Conservation (phyloP, 2,888 invertebrate genomes). For the Brenthis daphne region DNA sequence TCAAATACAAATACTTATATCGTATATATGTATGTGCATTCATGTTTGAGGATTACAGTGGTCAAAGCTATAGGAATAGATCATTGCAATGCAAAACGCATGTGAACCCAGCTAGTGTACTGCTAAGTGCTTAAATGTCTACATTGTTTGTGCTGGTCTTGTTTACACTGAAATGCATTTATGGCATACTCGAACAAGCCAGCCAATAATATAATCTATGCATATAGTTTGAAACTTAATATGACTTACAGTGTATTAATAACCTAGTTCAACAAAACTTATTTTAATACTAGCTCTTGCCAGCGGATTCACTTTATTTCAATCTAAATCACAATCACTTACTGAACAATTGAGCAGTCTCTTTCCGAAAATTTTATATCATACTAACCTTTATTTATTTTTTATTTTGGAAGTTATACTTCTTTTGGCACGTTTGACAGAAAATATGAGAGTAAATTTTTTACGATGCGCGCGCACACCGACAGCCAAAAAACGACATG, state of each 20-base stretch:
- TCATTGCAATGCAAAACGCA: constrained; percentile 17
- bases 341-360: too few species aligned
- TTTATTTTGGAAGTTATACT: too few species aligned
- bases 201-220: constrained; percentile 1
- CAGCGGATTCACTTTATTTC: too few species aligned
- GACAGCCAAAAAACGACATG: too few species aligned
- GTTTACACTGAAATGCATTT: constrained; percentile 17
- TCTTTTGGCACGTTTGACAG: too few species aligned
- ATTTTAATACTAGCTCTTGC: background rate
- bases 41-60: constrained; percentile 2
- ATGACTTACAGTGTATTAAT: background rate
- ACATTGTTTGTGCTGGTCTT: constrained; percentile 5
- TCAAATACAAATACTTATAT: background rate
- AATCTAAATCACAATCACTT: too few species aligned
- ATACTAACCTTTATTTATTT: too few species aligned
- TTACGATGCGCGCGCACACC: too few species aligned
- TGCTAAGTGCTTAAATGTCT: constrained; percentile 15
- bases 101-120: constrained; percentile 9
- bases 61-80: background rate
- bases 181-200: constrained; percentile 10
- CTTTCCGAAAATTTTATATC: too few species aligned
- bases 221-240: constrained; percentile 9
- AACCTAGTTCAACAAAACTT: background rate
- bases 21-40: background rate
- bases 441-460: too few species aligned